phyloP scores from a whole-genome alignment of 2,113 vertebrate genomes.

The Sceloporus undulatus region DNA sequence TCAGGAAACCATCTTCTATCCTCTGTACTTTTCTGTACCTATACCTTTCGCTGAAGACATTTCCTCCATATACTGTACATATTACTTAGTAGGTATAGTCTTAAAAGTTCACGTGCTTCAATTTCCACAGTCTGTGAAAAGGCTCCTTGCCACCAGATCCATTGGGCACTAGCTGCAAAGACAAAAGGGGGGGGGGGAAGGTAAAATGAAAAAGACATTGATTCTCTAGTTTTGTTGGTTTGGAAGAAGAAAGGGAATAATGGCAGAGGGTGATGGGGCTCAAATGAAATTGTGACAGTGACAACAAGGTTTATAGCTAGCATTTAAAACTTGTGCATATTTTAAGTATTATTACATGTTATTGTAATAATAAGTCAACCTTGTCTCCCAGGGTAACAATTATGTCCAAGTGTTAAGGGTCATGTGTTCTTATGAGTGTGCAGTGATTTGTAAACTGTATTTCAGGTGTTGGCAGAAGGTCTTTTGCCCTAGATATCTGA shows the following conservation, averaged over 20 bases:
- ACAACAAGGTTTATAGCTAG: not conserved
- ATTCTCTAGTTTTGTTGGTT: not conserved
- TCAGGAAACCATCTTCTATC: too few species aligned
- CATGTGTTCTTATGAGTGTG: not conserved
- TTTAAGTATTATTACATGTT: not conserved
- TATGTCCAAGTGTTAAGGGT: not conserved
- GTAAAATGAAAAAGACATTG: not conserved
- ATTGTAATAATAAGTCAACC: not conserved
- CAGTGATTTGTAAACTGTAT: constrained; percentile 22
- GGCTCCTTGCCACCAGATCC: not conserved
- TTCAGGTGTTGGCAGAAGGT: not conserved
- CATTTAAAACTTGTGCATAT: not conserved
- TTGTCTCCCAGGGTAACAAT: constrained; percentile 2
- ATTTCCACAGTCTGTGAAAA: not conserved
- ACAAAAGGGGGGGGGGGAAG: not conserved
- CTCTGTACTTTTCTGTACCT: too few species aligned
- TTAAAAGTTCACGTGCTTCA: not conserved
- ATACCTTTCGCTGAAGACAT: not conserved
- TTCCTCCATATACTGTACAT: not conserved
- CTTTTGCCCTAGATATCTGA: constrained; percentile 7
- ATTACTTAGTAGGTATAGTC: not conserved
- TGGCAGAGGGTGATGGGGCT: not conserved
- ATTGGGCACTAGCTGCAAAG: not conserved
- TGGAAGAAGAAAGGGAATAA: not conserved
- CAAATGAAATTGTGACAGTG: not conserved